These are phyloP conservation scores for Agrotis puta DNA, from an alignment of 2,888 invertebrate genomes.

Conservation along the genomic window DNA sequence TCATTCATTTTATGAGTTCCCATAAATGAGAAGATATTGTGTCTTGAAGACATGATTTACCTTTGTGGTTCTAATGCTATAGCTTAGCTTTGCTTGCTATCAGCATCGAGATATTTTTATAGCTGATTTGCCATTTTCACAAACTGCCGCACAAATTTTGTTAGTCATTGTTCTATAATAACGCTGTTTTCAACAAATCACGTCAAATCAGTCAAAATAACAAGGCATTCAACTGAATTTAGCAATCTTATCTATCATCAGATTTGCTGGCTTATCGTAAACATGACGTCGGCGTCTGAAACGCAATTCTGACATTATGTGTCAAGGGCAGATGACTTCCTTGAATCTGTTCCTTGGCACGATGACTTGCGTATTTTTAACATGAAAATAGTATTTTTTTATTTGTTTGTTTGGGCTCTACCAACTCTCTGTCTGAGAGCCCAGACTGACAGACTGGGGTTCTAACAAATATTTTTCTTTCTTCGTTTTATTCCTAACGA, in stretches of 20 bases:
- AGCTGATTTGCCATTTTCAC: slow-evolving; percentile 1
- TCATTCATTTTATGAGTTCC: slow-evolving; percentile 8
- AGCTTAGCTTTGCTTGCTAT: not conserved
- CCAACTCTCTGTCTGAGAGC: no score
- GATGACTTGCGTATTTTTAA: slow-evolving; percentile 19
- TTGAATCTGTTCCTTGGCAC: slow-evolving; percentile 21
- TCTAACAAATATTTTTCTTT: no score
- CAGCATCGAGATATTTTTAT: not conserved
- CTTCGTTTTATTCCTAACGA: not conserved
- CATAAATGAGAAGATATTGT: not conserved
- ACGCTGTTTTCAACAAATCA: slow-evolving; percentile 5
- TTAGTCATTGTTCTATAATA: slow-evolving; percentile 31
- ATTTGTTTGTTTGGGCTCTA: no score
- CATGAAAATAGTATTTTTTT: not conserved
- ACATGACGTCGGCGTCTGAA: slow-evolving; percentile 3
- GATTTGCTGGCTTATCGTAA: slow-evolving; percentile 19
- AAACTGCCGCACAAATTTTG: not conserved
- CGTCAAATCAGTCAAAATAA: slow-evolving; percentile 21
- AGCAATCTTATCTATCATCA: slow-evolving; percentile 47
- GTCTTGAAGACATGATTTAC: not conserved
- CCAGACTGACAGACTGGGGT: no score
- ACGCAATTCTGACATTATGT: slow-evolving; percentile 45
- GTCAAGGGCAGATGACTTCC: slow-evolving; percentile 35
- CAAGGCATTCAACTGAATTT: slow-evolving; percentile 27
- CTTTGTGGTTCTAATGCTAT: not conserved